These are phyloP conservation scores for Bicyclus anynana DNA, from an alignment of 1,140 invertebrate genomes.

Conservation along the genomic window DNA sequence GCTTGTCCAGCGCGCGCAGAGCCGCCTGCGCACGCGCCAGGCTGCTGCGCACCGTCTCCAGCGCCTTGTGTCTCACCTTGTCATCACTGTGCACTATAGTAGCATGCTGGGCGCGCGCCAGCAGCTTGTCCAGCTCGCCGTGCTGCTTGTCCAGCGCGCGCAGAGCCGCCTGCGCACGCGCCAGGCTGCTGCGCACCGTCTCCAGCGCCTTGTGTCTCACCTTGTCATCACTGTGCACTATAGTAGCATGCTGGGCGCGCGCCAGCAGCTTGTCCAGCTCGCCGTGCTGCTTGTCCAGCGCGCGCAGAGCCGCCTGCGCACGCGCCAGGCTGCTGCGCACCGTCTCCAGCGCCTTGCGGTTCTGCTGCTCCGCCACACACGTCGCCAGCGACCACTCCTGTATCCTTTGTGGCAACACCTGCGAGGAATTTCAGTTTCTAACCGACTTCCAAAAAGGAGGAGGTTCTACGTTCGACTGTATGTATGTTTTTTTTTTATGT, in stretches of 20 bases:
- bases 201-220: too few relatives aligned
- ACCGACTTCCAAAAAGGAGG: too few relatives aligned
- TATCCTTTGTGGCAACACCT: slow-evolving; percentile 93
- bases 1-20: too few relatives aligned
- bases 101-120: slow-evolving; percentile 85
- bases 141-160: slow-evolving; percentile 88
- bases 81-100: slow-evolving; percentile 84
- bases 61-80: too few relatives aligned
- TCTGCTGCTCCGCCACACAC: slow-evolving; percentile 91
- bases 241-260: slow-evolving; percentile 82
- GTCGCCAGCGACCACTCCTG: slow-evolving; percentile 96
- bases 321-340: slow-evolving; percentile 88
- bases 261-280: slow-evolving; percentile 91
- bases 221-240: slow-evolving; percentile 83
- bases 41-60: too few relatives aligned
- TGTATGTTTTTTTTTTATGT: too few relatives aligned
- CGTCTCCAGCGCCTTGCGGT: slow-evolving; percentile 88
- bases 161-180: slow-evolving; percentile 85
- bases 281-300: slow-evolving; percentile 85
- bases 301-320: slow-evolving; percentile 85
- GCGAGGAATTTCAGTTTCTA: slow-evolving; percentile 13
- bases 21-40: too few relatives aligned
- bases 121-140: slow-evolving; percentile 87
- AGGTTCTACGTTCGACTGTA: too few relatives aligned
- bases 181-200: too few relatives aligned